Percentiles rank a stretch among this genome's conserved stretches.
Evolutionary conservation across 2,113 vertebrate species (phyloP).

Genomic region (Anseranas semipalmata): DNA sequence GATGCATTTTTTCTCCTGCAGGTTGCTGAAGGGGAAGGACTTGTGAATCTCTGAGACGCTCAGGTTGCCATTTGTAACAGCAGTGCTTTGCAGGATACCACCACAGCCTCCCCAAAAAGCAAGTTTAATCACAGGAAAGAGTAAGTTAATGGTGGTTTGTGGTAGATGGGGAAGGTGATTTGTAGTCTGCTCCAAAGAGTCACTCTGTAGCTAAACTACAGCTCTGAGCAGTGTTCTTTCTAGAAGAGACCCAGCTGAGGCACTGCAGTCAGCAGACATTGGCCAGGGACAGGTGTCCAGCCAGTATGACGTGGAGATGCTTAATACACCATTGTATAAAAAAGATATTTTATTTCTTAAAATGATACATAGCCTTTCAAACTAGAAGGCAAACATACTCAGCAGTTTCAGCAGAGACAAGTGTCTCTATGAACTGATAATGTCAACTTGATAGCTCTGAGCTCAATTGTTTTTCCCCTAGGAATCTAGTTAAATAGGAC

Average conservation of each 20-base stretch:
- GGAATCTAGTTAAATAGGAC: not conserved
- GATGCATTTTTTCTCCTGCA: not conserved
- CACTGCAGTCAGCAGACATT: not conserved
- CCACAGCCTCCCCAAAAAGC: too few relatives aligned
- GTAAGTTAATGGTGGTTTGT: not conserved
- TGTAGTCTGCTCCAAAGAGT: not conserved
- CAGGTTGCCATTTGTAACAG: not conserved
- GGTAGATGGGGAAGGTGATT: not conserved
- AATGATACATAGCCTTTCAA: not conserved
- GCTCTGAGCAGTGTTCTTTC: not conserved
- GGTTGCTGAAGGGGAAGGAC: not conserved
- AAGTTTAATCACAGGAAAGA: not conserved
- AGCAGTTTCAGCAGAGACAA: not conserved
- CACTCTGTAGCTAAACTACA: not conserved
- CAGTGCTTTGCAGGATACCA: not conserved
- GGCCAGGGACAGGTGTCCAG: not conserved
- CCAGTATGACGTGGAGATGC: rapidly evolving
- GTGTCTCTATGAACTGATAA: not conserved
- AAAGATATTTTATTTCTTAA: not conserved
- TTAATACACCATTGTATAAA: not conserved
- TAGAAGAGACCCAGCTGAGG: not conserved
- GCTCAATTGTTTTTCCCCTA: not conserved
- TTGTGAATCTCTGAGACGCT: not conserved
- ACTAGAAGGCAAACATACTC: not conserved
- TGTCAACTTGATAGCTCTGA: not conserved